Percentiles rank a stretch among this genome's conserved stretches.
Evolutionary conservation across 2,888 invertebrate species (phyloP).

Genomic region (Eristalis pertinax): DNA sequence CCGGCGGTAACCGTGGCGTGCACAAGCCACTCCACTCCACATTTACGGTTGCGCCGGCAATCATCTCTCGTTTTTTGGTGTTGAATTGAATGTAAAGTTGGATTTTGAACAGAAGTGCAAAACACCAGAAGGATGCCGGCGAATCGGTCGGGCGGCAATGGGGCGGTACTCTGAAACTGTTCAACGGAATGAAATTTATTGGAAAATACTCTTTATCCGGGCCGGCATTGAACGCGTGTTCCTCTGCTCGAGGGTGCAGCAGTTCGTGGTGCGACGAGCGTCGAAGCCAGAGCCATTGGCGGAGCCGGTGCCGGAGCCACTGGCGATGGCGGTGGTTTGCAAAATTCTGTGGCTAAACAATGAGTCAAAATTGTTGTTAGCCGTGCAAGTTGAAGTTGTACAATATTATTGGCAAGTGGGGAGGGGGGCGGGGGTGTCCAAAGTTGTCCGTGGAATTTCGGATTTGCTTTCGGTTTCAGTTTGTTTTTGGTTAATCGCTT

Average conservation of each 20-base stretch:
- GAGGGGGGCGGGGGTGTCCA: background rate
- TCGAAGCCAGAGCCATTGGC: background rate
- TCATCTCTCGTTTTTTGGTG: slow-evolving; percentile 55
- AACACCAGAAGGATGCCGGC: slow-evolving; percentile 16
- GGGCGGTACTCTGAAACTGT: slow-evolving; percentile 42
- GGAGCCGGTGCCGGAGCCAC: background rate
- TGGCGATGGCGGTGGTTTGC: background rate
- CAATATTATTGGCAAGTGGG: background rate
- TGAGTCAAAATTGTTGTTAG: slow-evolving; percentile 61
- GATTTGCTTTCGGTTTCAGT: slow-evolving; percentile 25
- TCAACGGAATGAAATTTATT: slow-evolving; percentile 66
- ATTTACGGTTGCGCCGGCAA: slow-evolving; percentile 48
- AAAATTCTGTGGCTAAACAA: slow-evolving; percentile 47
- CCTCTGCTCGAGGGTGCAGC: background rate
- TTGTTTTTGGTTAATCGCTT: slow-evolving; percentile 46
- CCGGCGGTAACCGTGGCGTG: background rate
- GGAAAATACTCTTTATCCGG: slow-evolving; percentile 58
- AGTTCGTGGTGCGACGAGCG: background rate
- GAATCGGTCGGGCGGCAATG: background rate
- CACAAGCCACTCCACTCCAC: slow-evolving; percentile 14
- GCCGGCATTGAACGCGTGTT: background rate
- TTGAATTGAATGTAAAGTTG: slow-evolving; percentile 70
- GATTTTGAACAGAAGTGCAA: slow-evolving; percentile 51
- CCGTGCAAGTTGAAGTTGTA: slow-evolving; percentile 44
- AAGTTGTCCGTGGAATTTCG: slow-evolving; percentile 9